Conservation (phyloP, 2,888 invertebrate species). For the Heliconius erato region DNA sequence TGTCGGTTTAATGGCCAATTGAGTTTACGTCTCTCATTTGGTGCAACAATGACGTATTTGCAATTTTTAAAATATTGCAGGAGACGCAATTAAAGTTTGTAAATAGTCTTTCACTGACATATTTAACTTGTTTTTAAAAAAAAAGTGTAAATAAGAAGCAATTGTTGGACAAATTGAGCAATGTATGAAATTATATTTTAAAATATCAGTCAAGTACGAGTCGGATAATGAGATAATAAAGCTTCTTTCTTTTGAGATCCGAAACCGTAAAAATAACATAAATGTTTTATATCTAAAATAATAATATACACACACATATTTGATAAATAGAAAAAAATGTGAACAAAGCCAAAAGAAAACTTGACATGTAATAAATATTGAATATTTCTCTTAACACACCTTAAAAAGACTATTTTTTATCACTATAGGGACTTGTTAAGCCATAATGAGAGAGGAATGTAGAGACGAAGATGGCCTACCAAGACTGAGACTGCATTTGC, state of each 20-base stretch:
- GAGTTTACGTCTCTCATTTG: neutral
- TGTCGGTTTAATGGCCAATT: neutral
- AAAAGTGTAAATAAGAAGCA: too few relatives aligned
- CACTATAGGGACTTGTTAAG: constrained; percentile 3
- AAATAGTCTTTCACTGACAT: too few relatives aligned
- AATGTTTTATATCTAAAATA: too few relatives aligned
- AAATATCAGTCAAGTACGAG: too few relatives aligned
- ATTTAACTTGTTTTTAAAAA: too few relatives aligned
- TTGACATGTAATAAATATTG: neutral
- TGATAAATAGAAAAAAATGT: neutral
- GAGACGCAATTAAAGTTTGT: neutral
- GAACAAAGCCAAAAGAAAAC: neutral
- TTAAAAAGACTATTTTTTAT: neutral
- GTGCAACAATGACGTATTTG: neutral
- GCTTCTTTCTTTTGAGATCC: too few relatives aligned
- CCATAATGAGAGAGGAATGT: constrained; percentile 22
- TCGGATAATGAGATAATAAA: too few relatives aligned
- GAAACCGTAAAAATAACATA: too few relatives aligned
- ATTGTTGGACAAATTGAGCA: too few relatives aligned
- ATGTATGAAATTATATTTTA: too few relatives aligned
- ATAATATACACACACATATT: neutral
- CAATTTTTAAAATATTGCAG: neutral
- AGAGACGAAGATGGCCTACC: neutral
- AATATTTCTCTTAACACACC: neutral
- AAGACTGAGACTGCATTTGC: constrained; percentile 11